Percentiles rank a stretch among this genome's conserved stretches.
phyloP scores from a whole-genome alignment of 1,140 invertebrate genomes.

The Watersipora subatra region DNA sequence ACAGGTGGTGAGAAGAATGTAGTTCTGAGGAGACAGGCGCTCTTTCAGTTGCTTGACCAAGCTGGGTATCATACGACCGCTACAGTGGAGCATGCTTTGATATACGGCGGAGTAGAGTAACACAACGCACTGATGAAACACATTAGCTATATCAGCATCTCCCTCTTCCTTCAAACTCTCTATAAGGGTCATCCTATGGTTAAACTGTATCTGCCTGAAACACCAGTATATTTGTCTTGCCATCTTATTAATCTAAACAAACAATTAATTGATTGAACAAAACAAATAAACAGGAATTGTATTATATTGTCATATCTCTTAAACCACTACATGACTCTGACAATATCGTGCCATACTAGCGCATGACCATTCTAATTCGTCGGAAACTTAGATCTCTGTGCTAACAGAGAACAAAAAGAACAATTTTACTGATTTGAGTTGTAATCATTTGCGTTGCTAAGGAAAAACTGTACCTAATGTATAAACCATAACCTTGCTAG shows the following conservation, averaged over 20 bases:
- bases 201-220: constrained; percentile 51
- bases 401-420: too few species aligned
- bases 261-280: too few species aligned
- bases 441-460: too few species aligned
- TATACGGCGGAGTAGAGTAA: constrained; percentile 67
- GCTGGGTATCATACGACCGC: constrained; percentile 72
- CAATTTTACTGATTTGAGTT: too few species aligned
- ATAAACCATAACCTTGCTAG: too few species aligned
- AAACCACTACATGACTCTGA: too few species aligned
- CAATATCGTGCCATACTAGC: too few species aligned
- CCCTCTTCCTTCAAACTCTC: constrained; percentile 51
- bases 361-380: too few species aligned
- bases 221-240: background rate
- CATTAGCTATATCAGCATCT: constrained; percentile 60
- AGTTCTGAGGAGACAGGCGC: constrained; percentile 51
- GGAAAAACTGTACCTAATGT: too few species aligned
- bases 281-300: too few species aligned
- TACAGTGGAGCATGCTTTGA: constrained; percentile 67
- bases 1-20: constrained; percentile 51
- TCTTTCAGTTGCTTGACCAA: constrained; percentile 59
- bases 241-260: constrained; percentile 3
- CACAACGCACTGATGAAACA: constrained; percentile 65
- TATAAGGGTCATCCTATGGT: constrained; percentile 64
- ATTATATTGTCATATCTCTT: too few species aligned
- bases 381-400: too few species aligned